These are phyloP conservation scores for Aethes cnicana DNA, from an alignment of 2,888 invertebrate genomes.

Conservation along the genomic window DNA sequence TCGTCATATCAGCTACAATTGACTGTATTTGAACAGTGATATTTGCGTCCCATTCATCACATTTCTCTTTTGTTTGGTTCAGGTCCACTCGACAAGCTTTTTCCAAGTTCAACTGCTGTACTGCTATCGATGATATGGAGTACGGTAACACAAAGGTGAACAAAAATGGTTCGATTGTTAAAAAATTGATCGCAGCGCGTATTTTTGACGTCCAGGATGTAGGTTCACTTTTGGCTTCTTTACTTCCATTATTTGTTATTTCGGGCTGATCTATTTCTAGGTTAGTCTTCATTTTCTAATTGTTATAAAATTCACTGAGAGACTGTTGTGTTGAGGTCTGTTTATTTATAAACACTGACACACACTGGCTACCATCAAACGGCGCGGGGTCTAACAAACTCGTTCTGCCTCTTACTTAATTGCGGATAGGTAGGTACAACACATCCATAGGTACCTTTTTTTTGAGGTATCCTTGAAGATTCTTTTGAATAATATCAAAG, in stretches of 20 bases:
- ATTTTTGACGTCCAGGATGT: constrained; percentile 39
- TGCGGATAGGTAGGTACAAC: too few species aligned
- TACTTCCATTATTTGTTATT: neutral
- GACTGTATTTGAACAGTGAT: constrained; percentile 48
- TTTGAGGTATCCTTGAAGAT: constrained; percentile 37
- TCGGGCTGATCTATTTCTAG: constrained; percentile 11
- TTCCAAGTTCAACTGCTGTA: constrained; percentile 79
- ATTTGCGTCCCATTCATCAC: constrained; percentile 51
- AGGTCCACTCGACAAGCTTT: constrained; percentile 81
- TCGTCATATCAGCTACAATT: constrained; percentile 76
- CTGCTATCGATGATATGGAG: constrained; percentile 82
- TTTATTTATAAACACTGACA: constrained; percentile 48
- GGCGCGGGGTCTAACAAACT: constrained; percentile 39
- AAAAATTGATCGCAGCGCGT: constrained; percentile 47
- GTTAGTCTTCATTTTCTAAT: constrained; percentile 12
- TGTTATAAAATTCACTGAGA: neutral
- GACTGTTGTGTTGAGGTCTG: constrained; percentile 33
- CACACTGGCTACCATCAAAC: constrained; percentile 39
- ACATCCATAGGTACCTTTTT: constrained; percentile 14
- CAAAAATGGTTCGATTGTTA: constrained; percentile 86
- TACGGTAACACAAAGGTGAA: constrained; percentile 84
- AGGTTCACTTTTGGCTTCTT: constrained; percentile 25
- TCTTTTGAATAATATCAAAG: constrained; percentile 32
- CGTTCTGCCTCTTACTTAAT: constrained; percentile 39
- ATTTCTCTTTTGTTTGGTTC: constrained; percentile 71